Evolutionary conservation across 2,888 invertebrate species (phyloP).

Genomic region (Pterostichus madidus): DNA sequence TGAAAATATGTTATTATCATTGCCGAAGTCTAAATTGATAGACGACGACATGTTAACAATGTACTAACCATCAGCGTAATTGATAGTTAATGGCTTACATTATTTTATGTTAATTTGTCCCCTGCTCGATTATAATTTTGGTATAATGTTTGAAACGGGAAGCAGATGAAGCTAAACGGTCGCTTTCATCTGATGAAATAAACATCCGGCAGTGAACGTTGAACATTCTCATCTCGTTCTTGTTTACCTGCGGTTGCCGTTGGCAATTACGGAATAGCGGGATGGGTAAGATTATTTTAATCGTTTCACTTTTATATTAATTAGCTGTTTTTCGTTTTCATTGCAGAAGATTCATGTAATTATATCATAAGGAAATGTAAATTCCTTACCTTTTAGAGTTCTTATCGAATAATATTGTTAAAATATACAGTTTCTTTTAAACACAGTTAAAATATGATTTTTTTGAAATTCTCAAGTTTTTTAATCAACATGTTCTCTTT

Average conservation of each 20-base stretch:
- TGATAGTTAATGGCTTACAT: conserved; percentile 42
- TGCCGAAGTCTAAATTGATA: background rate
- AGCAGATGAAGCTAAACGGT: background rate
- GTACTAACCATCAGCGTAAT: conserved; percentile 36
- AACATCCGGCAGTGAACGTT: conserved; percentile 37
- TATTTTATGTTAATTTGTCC: conserved; percentile 51
- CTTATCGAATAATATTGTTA: background rate
- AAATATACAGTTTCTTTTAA: background rate
- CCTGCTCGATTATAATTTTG: conserved; percentile 34
- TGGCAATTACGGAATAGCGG: conserved; percentile 21
- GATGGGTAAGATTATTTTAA: conserved; percentile 5
- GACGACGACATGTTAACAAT: conserved; percentile 12
- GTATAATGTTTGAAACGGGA: conserved; percentile 17
- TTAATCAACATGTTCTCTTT: background rate
- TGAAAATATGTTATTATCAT: conserved; percentile 6
- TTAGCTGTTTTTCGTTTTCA: conserved; percentile 44
- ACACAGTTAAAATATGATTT: background rate
- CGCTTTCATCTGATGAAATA: conserved; percentile 7
- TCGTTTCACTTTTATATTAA: conserved; percentile 50
- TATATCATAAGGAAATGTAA: conserved; percentile 31
- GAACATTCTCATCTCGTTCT: conserved; percentile 1
- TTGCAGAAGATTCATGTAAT: conserved; percentile 14
- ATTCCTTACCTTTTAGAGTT: conserved; percentile 4
- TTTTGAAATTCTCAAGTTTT: background rate
- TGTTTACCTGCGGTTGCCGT: background rate